A percentile compares a stretch with the other conserved stretches of the same genome.
Evolutionary conservation across 2,113 vertebrate genomes (phyloP).

Genomic region (Triplophysa tibetana): DNA sequence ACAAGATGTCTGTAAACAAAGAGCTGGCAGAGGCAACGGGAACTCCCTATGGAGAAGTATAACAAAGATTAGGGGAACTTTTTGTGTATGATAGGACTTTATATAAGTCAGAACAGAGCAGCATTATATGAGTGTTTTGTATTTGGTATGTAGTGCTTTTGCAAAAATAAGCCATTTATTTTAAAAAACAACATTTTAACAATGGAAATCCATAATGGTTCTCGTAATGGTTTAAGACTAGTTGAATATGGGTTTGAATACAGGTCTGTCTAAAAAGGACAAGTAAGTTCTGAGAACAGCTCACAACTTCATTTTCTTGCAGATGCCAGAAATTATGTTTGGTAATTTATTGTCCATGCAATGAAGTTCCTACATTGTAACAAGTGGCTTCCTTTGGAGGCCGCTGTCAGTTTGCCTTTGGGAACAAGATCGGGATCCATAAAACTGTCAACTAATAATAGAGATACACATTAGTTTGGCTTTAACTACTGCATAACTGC

Average conservation of each 20-base stretch:
- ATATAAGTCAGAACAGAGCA: conserved; percentile 36
- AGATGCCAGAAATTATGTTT: neutral
- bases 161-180: neutral
- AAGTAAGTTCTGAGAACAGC: no score
- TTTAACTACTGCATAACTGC: conserved; percentile 10
- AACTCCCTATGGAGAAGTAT: conserved; percentile 64
- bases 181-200: no score
- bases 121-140: conserved; percentile 39
- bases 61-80: conserved; percentile 22
- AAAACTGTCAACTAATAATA: neutral
- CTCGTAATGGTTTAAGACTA: neutral
- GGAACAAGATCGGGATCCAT: conserved; percentile 41
- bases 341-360: neutral
- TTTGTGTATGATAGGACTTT: conserved; percentile 34
- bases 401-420: conserved; percentile 38
- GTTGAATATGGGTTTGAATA: no score
- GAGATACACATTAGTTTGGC: neutral
- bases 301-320: neutral
- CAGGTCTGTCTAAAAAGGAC: no score
- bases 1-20: conserved; percentile 70
- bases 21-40: conserved; percentile 63
- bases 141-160: conserved; percentile 10
- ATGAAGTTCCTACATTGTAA: no score
- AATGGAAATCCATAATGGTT: neutral
- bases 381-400: no score